A percentile compares a stretch with the other conserved stretches of the same genome.
Conservation (phyloP, 2,888 invertebrate genomes). For the Eristalis intricaria region DNA sequence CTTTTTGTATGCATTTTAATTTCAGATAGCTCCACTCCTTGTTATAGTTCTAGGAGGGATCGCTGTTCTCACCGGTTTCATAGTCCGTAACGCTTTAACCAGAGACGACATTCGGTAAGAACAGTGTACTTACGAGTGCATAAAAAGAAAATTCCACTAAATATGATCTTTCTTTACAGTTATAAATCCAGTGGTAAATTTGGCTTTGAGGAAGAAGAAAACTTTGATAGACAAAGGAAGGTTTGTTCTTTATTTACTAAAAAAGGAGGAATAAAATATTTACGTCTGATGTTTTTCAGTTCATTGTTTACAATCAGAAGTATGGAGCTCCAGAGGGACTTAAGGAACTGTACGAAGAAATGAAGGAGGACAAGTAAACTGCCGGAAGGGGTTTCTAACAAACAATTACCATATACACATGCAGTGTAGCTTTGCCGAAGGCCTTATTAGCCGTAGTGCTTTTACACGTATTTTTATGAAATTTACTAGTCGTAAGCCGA, state of each 20-base stretch:
- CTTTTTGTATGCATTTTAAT: not conserved
- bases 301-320: slow-evolving; percentile 18
- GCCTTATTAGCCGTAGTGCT: not conserved
- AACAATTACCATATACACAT: no score
- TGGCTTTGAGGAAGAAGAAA: slow-evolving; percentile 26
- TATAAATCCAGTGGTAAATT: slow-evolving; percentile 11
- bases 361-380: slow-evolving; percentile 21
- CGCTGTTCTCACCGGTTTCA: slow-evolving; percentile 1
- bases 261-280: not conserved
- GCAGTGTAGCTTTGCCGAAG: not conserved
- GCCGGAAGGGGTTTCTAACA: not conserved
- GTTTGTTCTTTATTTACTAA: not conserved
- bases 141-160: not conserved
- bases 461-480: not conserved
- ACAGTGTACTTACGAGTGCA: not conserved
- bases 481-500: not conserved
- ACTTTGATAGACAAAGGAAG: slow-evolving; percentile 17
- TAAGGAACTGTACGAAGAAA: slow-evolving; percentile 24
- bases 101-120: slow-evolving; percentile 37
- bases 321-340: slow-evolving; percentile 33
- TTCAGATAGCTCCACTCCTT: slow-evolving; percentile 19
- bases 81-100: slow-evolving; percentile 28
- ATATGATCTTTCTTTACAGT: not conserved
- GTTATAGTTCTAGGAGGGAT: slow-evolving; percentile 21
- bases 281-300: slow-evolving; percentile 13